A percentile compares a stretch with the other conserved stretches of the same genome.
Evolutionary conservation across 2,113 vertebrate genomes (phyloP).

Genomic region (Dissostichus mawsoni): DNA sequence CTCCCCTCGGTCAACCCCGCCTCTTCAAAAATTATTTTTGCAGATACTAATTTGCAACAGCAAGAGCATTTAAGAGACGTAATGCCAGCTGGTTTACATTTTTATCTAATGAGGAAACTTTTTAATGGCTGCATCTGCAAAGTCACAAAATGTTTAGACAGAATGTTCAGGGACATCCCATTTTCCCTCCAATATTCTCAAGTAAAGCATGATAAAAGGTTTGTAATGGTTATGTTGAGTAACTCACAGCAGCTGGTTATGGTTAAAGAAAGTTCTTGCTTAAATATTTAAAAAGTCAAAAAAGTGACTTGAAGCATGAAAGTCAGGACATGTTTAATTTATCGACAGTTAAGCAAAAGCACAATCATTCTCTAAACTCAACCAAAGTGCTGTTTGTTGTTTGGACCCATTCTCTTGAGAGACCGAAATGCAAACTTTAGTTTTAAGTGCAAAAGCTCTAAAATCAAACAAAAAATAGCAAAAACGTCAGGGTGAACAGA

Average conservation of each 20-base stretch:
- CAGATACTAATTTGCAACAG: neutral
- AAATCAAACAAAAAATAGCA: neutral
- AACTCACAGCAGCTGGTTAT: neutral
- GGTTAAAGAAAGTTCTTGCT: neutral
- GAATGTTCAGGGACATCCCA: neutral
- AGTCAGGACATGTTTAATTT: neutral
- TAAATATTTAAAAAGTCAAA: slow-evolving; percentile 14
- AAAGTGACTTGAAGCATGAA: neutral
- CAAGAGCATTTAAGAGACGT: neutral
- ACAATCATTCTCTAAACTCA: neutral
- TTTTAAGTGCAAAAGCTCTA: neutral
- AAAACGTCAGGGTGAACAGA: neutral
- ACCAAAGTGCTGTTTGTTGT: neutral
- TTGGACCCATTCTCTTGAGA: neutral
- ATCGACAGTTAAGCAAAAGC: neutral
- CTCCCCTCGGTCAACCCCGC: neutral
- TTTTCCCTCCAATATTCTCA: slow-evolving; percentile 8
- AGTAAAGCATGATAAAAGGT: neutral
- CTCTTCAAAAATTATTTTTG: neutral
- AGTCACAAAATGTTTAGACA: slow-evolving; percentile 1
- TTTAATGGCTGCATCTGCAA: slow-evolving; percentile 24
- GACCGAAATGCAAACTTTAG: neutral
- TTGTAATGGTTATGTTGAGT: neutral
- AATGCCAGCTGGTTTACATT: neutral
- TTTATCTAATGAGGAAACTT: slow-evolving; percentile 14